phyloP scores from a whole-genome alignment of 2,113 vertebrate species.

The Brienomyrus brachyistius region DNA sequence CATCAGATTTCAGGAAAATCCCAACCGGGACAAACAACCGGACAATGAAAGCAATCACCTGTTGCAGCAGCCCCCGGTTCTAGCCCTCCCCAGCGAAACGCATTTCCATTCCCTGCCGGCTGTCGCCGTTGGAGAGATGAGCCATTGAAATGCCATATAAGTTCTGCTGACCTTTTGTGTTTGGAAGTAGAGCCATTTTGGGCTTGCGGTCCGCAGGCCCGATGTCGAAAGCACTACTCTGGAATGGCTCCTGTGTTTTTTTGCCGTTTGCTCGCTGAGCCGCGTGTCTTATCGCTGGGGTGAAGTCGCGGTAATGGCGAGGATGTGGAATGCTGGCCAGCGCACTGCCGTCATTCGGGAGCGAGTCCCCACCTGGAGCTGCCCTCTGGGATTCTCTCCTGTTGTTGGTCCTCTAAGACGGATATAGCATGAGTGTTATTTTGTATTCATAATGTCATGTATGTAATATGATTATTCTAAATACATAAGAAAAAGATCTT shows the following conservation, averaged over 20 bases:
- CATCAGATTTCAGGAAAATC: constrained; percentile 45
- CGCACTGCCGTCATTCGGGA: background rate
- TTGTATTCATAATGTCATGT: background rate
- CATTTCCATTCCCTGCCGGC: constrained; percentile 48
- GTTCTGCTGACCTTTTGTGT: constrained; percentile 42
- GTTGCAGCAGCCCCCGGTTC: constrained; percentile 46
- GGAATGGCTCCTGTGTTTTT: constrained; percentile 12
- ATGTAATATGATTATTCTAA: background rate
- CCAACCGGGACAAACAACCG: constrained; percentile 58
- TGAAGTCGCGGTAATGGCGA: background rate
- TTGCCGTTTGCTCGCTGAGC: background rate
- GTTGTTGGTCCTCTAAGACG: background rate
- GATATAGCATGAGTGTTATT: background rate
- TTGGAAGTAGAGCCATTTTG: constrained; percentile 26
- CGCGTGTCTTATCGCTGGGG: background rate
- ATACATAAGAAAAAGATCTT: background rate
- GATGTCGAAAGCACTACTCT: background rate
- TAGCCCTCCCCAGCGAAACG: constrained; percentile 46
- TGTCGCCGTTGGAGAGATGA: constrained; percentile 52
- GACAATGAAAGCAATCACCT: constrained; percentile 61
- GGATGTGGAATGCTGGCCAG: background rate
- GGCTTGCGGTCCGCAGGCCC: background rate
- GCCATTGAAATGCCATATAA: constrained; percentile 49
- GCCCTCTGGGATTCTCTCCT: background rate
- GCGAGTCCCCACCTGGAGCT: background rate